phyloP scores from a whole-genome alignment of 2,797 vertebrate genomes.

The Emys orbicularis region DNA sequence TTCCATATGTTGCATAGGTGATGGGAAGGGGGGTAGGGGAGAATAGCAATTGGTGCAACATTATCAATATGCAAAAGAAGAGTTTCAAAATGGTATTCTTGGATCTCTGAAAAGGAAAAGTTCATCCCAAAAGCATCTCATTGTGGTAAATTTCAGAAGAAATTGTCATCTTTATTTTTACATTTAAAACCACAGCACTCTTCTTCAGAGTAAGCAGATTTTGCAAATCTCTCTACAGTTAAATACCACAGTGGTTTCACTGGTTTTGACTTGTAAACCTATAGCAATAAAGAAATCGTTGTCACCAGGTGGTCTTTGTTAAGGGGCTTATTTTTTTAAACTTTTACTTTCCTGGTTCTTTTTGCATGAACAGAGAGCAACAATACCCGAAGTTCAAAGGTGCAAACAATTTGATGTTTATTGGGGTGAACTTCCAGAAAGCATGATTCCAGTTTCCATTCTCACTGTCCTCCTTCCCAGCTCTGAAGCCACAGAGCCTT shows the following conservation, averaged over 20 bases:
- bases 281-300: neutral
- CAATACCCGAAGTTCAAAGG: too few species aligned
- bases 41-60: neutral
- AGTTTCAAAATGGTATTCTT: neutral
- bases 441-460: too few species aligned
- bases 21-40: neutral
- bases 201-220: neutral
- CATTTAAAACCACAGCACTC: neutral
- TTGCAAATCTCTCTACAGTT: neutral
- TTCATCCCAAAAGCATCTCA: neutral
- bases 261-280: conserved; percentile 42
- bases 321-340: too few species aligned
- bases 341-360: too few species aligned
- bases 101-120: neutral
- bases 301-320: too few species aligned
- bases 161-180: neutral
- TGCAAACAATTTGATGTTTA: too few species aligned
- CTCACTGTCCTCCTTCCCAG: too few species aligned
- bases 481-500: too few species aligned
- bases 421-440: too few species aligned
- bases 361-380: too few species aligned
- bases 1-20: neutral
- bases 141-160: neutral
- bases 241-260: neutral
- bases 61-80: neutral